Evolutionary conservation across 2,113 vertebrate genomes (phyloP).

Genomic region (Hypomesus transpacificus): DNA sequence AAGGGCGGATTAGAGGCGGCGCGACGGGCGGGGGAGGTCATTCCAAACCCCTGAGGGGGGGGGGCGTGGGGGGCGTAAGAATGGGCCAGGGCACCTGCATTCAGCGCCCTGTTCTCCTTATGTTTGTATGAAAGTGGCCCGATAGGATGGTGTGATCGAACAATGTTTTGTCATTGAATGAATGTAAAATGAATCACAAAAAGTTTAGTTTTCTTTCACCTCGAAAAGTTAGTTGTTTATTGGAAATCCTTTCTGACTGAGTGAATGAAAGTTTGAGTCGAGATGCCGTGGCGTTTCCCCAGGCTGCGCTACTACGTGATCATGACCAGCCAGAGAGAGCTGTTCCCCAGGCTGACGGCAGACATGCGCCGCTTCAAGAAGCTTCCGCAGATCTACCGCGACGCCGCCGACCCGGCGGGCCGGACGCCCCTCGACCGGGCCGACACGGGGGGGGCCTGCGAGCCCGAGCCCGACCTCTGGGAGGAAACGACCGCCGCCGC

Average conservation of each 20-base stretch:
- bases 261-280: too few relatives aligned
- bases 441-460: constrained; percentile 22
- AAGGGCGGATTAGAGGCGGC: neutral
- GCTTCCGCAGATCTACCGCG: constrained; percentile 75
- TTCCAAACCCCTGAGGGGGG: neutral
- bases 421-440: constrained; percentile 32
- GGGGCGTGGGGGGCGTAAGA: too few relatives aligned
- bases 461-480: constrained; percentile 61
- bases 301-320: constrained; percentile 85
- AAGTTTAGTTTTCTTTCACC: too few relatives aligned
- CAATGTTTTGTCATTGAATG: too few relatives aligned
- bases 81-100: too few relatives aligned
- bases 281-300: neutral
- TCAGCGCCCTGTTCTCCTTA: too few relatives aligned
- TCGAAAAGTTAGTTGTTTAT: too few relatives aligned
- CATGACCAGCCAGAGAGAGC: constrained; percentile 87
- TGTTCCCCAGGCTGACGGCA: constrained; percentile 82
- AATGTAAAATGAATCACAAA: too few relatives aligned
- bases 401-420: constrained; percentile 63
- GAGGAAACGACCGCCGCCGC: constrained; percentile 10
- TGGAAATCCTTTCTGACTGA: too few relatives aligned
- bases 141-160: too few relatives aligned
- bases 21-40: neutral
- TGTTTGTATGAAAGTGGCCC: too few relatives aligned
- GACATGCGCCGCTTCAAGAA: constrained; percentile 86